These are phyloP conservation scores for Trissolcus basalis DNA, from an alignment of 1,140 invertebrate species.

Conservation along the genomic window DNA sequence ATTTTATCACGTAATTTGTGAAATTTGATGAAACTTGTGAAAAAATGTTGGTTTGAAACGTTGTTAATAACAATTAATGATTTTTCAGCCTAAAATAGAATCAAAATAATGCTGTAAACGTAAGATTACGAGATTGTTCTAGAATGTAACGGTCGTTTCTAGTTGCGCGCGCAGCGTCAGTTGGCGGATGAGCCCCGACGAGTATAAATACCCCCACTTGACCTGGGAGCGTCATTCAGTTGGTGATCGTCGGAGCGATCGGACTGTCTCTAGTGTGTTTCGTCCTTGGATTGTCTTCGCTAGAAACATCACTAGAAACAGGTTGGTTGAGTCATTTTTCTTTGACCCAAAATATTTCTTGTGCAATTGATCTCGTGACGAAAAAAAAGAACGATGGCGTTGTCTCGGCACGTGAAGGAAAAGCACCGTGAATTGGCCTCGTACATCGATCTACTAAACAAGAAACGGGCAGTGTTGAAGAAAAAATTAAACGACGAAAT, in stretches of 20 bases:
- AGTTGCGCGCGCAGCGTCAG: neutral
- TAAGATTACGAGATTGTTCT: neutral
- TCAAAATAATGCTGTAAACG: neutral
- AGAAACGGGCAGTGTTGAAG: neutral
- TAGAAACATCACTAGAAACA: slow-evolving; percentile 11
- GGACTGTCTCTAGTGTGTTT: slow-evolving; percentile 15
- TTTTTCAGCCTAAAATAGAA: neutral
- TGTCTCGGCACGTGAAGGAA: neutral
- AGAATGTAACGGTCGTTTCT: slow-evolving; percentile 1
- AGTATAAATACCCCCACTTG: slow-evolving; percentile 4
- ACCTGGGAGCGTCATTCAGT: neutral
- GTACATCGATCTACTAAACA: neutral
- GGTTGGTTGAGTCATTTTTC: slow-evolving; percentile 8
- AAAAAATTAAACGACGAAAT: neutral
- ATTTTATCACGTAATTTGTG: too few relatives aligned
- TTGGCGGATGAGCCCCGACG: neutral
- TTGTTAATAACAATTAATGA: neutral
- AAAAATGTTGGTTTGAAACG: neutral
- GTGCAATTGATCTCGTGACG: neutral
- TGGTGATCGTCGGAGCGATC: neutral
- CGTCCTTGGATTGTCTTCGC: neutral
- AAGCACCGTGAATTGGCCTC: neutral
- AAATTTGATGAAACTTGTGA: neutral
- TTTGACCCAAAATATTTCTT: neutral
- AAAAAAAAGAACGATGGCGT: slow-evolving; percentile 2